phyloP scores from a whole-genome alignment of 2,113 vertebrate species.

The Poeciliopsis prolifica region DNA sequence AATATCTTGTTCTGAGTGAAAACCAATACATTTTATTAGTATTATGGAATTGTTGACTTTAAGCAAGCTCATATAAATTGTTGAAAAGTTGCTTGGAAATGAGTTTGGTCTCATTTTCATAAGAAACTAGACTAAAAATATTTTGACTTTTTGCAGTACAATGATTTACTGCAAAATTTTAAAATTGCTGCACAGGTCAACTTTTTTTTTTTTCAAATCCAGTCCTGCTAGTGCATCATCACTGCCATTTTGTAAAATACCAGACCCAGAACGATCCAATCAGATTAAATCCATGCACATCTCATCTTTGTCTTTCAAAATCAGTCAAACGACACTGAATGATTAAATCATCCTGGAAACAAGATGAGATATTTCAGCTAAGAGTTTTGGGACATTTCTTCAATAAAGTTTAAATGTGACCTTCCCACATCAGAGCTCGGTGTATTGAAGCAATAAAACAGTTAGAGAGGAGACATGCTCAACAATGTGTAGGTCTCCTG shows the following conservation, averaged over 20 bases:
- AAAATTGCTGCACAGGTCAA: too few species aligned
- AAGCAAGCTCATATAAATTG: too few species aligned
- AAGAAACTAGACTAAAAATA: too few species aligned
- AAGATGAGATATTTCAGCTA: background rate
- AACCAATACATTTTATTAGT: too few species aligned
- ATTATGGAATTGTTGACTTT: too few species aligned
- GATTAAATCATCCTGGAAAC: background rate
- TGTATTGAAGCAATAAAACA: background rate
- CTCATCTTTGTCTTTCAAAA: background rate
- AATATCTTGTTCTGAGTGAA: too few species aligned
- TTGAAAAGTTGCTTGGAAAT: too few species aligned
- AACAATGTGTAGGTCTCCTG: conserved; percentile 31
- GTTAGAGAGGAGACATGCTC: conserved; percentile 23
- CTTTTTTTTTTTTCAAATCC: background rate
- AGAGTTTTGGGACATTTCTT: background rate
- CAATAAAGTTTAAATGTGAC: background rate
- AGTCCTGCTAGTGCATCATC: background rate
- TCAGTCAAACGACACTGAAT: background rate
- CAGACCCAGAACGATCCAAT: background rate
- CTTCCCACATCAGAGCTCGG: conserved; percentile 20
- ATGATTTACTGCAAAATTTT: too few species aligned
- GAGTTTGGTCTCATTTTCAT: too few species aligned
- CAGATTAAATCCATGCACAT: background rate
- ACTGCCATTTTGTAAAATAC: background rate
- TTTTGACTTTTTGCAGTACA: too few species aligned